Evolutionary conservation across 2,888 invertebrate species (phyloP).

Genomic region (Heliconius ethilla): DNA sequence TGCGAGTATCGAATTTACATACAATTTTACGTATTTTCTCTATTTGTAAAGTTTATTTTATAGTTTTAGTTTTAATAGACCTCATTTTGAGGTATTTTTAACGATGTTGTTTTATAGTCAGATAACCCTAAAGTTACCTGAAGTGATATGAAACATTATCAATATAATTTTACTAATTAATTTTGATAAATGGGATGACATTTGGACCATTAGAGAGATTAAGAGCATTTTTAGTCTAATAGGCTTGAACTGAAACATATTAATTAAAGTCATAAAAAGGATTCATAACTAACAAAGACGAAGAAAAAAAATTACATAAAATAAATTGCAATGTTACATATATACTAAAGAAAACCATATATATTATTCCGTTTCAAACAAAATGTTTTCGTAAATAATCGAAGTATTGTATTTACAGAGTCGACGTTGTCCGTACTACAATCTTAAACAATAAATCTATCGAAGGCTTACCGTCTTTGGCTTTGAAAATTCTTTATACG

Average conservation of each 20-base stretch:
- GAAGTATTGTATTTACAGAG: conserved; percentile 44
- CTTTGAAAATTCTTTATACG: conserved; percentile 60
- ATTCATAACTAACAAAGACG: no score
- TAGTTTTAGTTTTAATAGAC: conserved; percentile 5
- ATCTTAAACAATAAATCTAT: conserved; percentile 72
- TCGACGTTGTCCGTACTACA: conserved; percentile 55
- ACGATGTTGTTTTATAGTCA: no score
- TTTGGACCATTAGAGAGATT: no score
- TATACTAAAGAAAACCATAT: conserved; percentile 4
- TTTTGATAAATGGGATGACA: no score
- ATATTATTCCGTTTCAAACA: not conserved
- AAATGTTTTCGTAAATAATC: conserved; percentile 36
- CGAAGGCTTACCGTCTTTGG: conserved; percentile 50
- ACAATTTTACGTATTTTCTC: conserved; percentile 28
- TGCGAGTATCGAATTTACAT: conserved; percentile 37
- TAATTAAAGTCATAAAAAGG: no score
- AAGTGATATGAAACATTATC: no score
- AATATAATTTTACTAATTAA: no score
- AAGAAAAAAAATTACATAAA: no score
- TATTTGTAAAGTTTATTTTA: conserved; percentile 16
- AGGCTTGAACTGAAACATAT: no score
- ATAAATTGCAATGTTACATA: no score
- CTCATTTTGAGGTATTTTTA: not conserved
- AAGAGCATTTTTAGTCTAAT: no score
- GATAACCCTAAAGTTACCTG: no score